Evolutionary conservation across 2,797 vertebrate species (phyloP).

Genomic region (Paguma larvata): DNA sequence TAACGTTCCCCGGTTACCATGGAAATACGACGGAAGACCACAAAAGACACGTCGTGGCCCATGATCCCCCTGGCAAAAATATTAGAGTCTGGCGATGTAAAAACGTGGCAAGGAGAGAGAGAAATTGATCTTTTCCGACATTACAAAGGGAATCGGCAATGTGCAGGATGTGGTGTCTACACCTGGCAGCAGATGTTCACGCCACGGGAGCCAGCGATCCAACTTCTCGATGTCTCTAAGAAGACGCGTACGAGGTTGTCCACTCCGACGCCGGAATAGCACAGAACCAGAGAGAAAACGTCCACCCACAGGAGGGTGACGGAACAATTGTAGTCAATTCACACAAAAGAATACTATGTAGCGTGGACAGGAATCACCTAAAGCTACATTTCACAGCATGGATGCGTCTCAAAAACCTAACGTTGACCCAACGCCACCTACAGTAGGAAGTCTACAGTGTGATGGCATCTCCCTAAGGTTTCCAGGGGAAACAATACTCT

Average conservation of each 20-base stretch:
- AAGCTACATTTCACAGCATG: not conserved
- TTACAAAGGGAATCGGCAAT: not conserved
- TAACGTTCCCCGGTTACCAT: not conserved
- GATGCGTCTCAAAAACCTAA: not conserved
- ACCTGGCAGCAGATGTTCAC: not conserved
- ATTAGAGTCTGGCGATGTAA: not conserved
- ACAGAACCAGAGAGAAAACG: not conserved
- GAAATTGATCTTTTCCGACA: not conserved
- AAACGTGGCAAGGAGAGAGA: not conserved
- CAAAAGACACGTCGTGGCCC: not conserved
- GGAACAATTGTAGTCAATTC: not conserved
- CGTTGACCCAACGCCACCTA: too few species aligned
- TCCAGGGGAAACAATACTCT: not conserved
- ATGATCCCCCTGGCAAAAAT: not conserved
- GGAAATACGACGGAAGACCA: conserved; percentile 26
- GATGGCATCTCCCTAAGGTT: not conserved
- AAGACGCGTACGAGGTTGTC: not conserved
- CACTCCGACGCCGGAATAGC: not conserved
- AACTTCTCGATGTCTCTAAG: not conserved
- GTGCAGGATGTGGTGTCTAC: not conserved
- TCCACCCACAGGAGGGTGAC: not conserved
- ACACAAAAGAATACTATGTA: not conserved
- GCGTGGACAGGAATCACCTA: not conserved
- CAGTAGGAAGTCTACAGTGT: too few species aligned
- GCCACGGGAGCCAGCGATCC: not conserved